These are phyloP conservation scores for Eristalinus aeneus DNA, from an alignment of 2,888 invertebrate species.

Conservation along the genomic window DNA sequence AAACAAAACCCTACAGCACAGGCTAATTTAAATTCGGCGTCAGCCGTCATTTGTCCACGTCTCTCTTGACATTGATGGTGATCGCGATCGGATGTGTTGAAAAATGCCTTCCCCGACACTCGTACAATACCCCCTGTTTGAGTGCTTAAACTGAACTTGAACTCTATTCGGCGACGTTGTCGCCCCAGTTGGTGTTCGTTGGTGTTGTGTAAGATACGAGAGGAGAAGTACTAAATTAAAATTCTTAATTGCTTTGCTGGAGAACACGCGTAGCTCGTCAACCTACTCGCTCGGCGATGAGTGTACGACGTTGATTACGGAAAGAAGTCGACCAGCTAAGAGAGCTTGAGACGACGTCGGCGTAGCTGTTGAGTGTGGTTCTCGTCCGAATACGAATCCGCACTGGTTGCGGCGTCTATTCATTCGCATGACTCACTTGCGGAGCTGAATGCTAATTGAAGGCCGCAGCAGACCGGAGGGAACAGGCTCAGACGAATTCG, in stretches of 20 bases:
- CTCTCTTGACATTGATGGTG: conserved; percentile 26
- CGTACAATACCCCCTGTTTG: conserved; percentile 10
- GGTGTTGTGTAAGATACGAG: conserved; percentile 9
- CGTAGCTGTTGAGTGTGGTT: neutral
- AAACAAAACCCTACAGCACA: neutral
- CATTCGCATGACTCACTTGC: conserved; percentile 4
- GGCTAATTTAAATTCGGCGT: conserved; percentile 18
- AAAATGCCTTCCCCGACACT: conserved; percentile 10
- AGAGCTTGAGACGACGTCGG: neutral
- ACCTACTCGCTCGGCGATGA: conserved; percentile 1
- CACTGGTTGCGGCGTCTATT: conserved; percentile 9
- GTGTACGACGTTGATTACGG: neutral
- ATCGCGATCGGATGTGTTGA: conserved; percentile 5
- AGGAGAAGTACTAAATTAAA: conserved; percentile 8
- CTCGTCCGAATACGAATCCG: neutral
- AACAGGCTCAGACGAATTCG: neutral
- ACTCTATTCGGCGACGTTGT: conserved; percentile 18
- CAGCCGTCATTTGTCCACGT: conserved; percentile 11
- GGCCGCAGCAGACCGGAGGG: neutral
- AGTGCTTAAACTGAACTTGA: conserved; percentile 26
- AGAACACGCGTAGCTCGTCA: conserved; percentile 5
- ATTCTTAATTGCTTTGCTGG: conserved; percentile 20
- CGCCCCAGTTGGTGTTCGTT: neutral
- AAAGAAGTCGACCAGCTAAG: neutral
- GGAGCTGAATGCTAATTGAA: neutral